These are phyloP conservation scores for Argyrosomus regius DNA, from an alignment of 2,797 vertebrate genomes.

Conservation along the genomic window DNA sequence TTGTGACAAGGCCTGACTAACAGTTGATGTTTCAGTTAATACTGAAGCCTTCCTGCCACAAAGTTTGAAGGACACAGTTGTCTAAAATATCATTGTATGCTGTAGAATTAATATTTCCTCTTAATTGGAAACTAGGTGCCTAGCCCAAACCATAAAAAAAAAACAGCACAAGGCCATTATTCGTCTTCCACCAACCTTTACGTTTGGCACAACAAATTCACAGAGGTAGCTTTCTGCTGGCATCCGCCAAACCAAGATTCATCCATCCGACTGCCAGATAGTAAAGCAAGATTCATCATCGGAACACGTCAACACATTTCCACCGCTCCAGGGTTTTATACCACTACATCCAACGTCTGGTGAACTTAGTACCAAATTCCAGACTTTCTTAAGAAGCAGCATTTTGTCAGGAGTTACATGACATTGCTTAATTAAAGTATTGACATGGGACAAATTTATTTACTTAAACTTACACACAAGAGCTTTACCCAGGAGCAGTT, in stretches of 20 bases:
- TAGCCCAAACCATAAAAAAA: neutral
- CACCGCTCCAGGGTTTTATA: neutral
- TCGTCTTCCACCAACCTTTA: conserved; percentile 1
- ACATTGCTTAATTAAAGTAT: no score
- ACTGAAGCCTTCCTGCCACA: neutral
- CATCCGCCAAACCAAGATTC: neutral
- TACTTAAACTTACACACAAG: no score
- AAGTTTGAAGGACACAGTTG: neutral
- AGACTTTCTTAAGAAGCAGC: no score
- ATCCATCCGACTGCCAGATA: neutral
- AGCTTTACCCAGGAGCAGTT: no score
- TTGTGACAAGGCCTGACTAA: neutral
- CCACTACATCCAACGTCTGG: neutral
- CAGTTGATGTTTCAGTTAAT: neutral
- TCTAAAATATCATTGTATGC: neutral
- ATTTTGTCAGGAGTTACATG: no score
- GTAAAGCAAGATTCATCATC: conserved; percentile 2
- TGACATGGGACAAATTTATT: no score
- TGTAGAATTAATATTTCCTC: neutral
- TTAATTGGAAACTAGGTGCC: neutral
- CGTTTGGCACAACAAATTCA: neutral
- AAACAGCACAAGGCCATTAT: neutral
- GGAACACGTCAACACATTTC: neutral
- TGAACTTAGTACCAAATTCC: neutral
- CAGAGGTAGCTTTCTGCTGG: neutral